Conservation (phyloP, 2,797 vertebrate species). For the Margarornis squamiger region DNA sequence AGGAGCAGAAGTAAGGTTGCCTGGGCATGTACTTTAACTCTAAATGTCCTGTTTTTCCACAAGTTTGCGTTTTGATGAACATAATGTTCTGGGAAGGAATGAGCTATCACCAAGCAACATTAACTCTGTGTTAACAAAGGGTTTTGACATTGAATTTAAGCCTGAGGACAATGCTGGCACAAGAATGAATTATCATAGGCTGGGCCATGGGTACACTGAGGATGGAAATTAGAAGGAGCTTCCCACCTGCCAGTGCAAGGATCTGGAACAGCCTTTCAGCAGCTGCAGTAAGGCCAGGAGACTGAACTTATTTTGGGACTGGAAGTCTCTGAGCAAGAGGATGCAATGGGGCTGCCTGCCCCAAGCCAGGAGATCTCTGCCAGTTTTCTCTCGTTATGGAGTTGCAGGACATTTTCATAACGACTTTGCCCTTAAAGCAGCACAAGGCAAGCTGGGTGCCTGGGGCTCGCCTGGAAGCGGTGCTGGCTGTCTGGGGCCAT, state of each 20-base stretch:
- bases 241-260: background rate
- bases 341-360: background rate
- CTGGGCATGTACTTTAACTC: constrained; percentile 46
- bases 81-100: constrained; percentile 42
- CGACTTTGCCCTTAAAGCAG: background rate
- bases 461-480: background rate
- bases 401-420: background rate
- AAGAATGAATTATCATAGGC: constrained; percentile 6
- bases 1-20: constrained; percentile 15
- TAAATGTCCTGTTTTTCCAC: constrained; percentile 59
- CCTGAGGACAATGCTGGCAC: constrained; percentile 39
- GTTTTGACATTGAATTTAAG: constrained; percentile 62
- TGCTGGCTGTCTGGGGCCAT: background rate
- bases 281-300: background rate
- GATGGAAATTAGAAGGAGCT: constrained; percentile 14
- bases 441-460: background rate
- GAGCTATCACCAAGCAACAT: constrained; percentile 64
- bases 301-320: background rate
- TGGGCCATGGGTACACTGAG: background rate
- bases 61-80: constrained; percentile 48
- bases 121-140: constrained; percentile 67
- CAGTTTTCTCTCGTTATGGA: background rate
- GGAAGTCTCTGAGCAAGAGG: background rate
- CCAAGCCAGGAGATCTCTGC: background rate
- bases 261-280: background rate